Evolutionary conservation across 2,113 vertebrate genomes (phyloP).

Genomic region (Prunella himalayana): DNA sequence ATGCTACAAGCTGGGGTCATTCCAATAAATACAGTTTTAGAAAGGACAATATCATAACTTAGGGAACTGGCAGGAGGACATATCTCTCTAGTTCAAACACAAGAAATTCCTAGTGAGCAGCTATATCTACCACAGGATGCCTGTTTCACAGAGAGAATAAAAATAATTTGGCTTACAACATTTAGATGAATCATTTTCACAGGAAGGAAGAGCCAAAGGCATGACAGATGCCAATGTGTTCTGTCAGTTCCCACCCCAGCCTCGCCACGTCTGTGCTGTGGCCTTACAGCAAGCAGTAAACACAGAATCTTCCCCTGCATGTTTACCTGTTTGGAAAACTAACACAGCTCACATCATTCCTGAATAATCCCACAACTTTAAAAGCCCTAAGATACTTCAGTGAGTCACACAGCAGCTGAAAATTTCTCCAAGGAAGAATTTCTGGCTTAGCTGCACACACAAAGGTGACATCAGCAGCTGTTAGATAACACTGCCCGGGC

Average conservation of each 20-base stretch:
- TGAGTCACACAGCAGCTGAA: neutral
- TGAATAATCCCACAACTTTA: neutral
- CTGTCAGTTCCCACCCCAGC: neutral
- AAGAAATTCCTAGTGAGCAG: neutral
- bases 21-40: neutral
- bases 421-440: neutral
- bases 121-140: neutral
- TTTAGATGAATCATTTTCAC: neutral
- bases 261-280: neutral
- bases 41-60: neutral
- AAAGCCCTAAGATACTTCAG: neutral
- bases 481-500: neutral
- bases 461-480: neutral
- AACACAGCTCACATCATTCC: neutral
- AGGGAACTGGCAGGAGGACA: neutral
- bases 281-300: neutral
- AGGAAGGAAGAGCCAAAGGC: neutral
- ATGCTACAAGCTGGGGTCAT: neutral
- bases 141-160: neutral
- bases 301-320: neutral
- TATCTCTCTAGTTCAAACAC: neutral
- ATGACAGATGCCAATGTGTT: fast-evolving
- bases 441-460: neutral
- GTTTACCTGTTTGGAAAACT: neutral
- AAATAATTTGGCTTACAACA: neutral